A percentile compares a stretch with the other conserved stretches of the same genome.
These are phyloP conservation scores for Drosophila vallismaia DNA, from an alignment of 2,888 invertebrate genomes.

Conservation along the genomic window DNA sequence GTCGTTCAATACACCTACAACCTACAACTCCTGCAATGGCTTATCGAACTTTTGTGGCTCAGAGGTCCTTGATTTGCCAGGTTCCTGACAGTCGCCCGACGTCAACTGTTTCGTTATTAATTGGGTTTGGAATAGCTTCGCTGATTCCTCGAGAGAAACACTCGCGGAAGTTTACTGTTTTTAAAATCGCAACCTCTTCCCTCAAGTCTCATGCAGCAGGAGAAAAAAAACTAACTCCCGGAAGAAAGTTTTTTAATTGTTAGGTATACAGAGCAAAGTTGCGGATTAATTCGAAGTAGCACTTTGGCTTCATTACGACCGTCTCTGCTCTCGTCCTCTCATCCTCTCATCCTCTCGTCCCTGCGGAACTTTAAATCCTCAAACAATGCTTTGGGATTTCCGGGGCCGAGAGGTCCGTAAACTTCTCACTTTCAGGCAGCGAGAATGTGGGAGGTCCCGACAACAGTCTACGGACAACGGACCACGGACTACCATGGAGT, in stretches of 20 bases:
- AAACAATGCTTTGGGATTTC: conserved; percentile 47
- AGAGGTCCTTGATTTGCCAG: conserved; percentile 20
- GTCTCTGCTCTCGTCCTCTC: conserved; percentile 16
- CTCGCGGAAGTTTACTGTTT: conserved; percentile 25
- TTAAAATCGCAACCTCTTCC: conserved; percentile 3
- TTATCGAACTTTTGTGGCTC: conserved; percentile 52
- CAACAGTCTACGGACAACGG: background rate
- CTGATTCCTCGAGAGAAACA: conserved; percentile 27
- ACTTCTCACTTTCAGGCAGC: conserved; percentile 36
- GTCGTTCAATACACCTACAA: conserved; percentile 36
- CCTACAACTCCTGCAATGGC: conserved; percentile 42
- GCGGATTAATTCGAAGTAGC: conserved; percentile 49
- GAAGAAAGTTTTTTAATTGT: conserved; percentile 52
- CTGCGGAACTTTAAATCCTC: conserved; percentile 48
- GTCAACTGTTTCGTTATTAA: conserved; percentile 43
- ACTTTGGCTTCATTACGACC: conserved; percentile 49
- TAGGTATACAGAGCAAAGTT: conserved; percentile 59
- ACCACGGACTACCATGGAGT: background rate
- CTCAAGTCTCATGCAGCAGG: background rate
- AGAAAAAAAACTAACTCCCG: conserved; percentile 22
- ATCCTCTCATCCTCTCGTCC: conserved; percentile 8
- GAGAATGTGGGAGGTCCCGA: background rate
- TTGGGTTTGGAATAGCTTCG: conserved; percentile 20
- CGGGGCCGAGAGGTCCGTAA: conserved; percentile 28
- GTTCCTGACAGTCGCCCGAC: conserved; percentile 7